A percentile compares a stretch with the other conserved stretches of the same genome.
These are phyloP conservation scores for Nicator chloris DNA, from an alignment of 2,113 vertebrate species.

Conservation along the genomic window DNA sequence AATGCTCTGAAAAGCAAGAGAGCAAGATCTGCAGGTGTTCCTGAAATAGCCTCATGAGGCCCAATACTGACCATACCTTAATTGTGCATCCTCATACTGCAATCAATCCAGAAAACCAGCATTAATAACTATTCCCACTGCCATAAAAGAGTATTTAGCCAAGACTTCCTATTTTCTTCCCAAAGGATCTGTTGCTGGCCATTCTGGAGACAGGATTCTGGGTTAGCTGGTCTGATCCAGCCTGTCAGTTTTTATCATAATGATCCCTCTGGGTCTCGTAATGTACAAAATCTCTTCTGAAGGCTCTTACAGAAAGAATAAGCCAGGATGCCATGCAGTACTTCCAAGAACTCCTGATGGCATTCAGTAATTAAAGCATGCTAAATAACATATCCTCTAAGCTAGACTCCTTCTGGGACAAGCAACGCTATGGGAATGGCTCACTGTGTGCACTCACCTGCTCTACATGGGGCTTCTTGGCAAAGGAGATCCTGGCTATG, in stretches of 20 bases:
- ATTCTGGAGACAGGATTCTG: not conserved
- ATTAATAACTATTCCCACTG: not conserved
- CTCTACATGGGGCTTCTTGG: slow-evolving; percentile 87
- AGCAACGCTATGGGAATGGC: not conserved
- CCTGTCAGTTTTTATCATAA: not conserved
- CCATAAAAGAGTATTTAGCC: not conserved
- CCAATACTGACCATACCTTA: not conserved
- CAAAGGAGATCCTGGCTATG: slow-evolving; percentile 88
- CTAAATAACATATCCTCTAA: not conserved
- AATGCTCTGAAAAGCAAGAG: not conserved
- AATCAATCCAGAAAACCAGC: not conserved
- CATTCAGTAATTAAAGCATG: not conserved
- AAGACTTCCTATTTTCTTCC: not conserved
- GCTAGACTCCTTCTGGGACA: not conserved
- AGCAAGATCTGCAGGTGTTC: not conserved
- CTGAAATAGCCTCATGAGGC: not conserved
- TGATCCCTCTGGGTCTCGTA: not conserved
- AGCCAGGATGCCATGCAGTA: not conserved
- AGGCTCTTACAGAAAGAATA: not conserved
- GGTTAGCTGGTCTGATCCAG: not conserved
- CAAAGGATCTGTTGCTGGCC: not conserved
- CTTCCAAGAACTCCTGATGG: not conserved
- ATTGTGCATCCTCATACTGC: not conserved
- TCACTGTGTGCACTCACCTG: slow-evolving; percentile 75
- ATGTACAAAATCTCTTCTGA: not conserved